These are phyloP conservation scores for Fissipunctia ypsillon DNA, from an alignment of 2,888 invertebrate genomes.

Conservation along the genomic window DNA sequence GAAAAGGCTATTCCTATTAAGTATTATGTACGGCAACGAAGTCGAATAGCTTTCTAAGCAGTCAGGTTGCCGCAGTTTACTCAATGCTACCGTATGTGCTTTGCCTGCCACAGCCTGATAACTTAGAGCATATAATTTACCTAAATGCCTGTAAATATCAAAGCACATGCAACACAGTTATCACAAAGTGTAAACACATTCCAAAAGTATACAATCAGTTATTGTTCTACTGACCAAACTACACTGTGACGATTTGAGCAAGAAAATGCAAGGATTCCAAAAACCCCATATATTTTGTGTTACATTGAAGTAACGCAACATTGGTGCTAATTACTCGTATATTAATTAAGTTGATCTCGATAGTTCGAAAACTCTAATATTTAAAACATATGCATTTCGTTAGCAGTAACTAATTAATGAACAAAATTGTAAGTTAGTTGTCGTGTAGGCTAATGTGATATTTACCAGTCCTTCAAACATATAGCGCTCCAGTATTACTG, in stretches of 20 bases:
- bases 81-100: background rate
- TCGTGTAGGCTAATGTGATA: constrained; percentile 74
- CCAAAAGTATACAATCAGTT: constrained; percentile 27
- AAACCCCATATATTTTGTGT: constrained; percentile 26
- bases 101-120: background rate
- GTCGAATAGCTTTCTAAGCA: constrained; percentile 8
- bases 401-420: constrained; percentile 70
- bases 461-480: constrained; percentile 66
- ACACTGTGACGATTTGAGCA: constrained; percentile 40
- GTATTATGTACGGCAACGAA: constrained; percentile 6
- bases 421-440: constrained; percentile 71
- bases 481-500: constrained; percentile 79
- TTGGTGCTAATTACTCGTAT: constrained; percentile 69
- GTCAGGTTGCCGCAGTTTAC: background rate
- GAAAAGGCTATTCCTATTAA: background rate
- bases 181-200: constrained; percentile 51
- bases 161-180: constrained; percentile 19
- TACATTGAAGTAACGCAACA: constrained; percentile 33
- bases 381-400: constrained; percentile 69
- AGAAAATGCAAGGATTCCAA: constrained; percentile 17
- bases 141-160: constrained; percentile 27
- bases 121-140: constrained; percentile 3
- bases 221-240: constrained; percentile 30
- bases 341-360: constrained; percentile 72
- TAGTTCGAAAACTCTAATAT: constrained; percentile 65